A percentile compares a stretch with the other conserved stretches of the same genome.
Conservation (phyloP, 2,113 vertebrate species). For the Vulpes vulpes region DNA sequence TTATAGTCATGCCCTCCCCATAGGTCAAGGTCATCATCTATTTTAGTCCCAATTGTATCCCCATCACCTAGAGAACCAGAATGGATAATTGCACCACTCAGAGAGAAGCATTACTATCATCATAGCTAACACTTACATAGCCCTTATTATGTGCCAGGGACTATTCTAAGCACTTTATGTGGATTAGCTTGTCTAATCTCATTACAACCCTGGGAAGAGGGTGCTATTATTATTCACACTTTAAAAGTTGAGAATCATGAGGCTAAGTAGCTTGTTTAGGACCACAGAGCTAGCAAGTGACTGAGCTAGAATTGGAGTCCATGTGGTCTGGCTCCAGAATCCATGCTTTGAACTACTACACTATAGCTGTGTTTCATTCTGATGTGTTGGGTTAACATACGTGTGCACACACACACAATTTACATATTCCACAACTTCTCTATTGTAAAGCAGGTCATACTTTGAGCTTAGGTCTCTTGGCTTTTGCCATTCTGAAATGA, state of each 20-base stretch:
- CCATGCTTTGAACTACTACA: background rate
- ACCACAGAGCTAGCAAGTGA: background rate
- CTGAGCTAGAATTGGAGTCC: background rate
- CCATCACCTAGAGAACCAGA: background rate
- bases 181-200: constrained; percentile 26
- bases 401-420: background rate
- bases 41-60: background rate
- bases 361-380: background rate
- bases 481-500: background rate
- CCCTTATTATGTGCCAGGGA: background rate
- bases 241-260: constrained; percentile 13
- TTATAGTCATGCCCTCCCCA: background rate
- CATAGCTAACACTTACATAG: background rate
- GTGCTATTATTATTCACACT: constrained; percentile 4
- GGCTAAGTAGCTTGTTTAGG: background rate
- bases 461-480: background rate
- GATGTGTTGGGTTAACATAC: background rate
- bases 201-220: background rate
- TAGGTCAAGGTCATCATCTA: background rate
- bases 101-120: background rate
- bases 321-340: background rate
- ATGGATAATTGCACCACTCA: background rate
- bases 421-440: background rate
- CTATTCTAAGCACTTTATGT: constrained; percentile 13
- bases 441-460: background rate